These are phyloP conservation scores for Papilio glaucus DNA, from an alignment of 1,140 invertebrate genomes.

Conservation along the genomic window DNA sequence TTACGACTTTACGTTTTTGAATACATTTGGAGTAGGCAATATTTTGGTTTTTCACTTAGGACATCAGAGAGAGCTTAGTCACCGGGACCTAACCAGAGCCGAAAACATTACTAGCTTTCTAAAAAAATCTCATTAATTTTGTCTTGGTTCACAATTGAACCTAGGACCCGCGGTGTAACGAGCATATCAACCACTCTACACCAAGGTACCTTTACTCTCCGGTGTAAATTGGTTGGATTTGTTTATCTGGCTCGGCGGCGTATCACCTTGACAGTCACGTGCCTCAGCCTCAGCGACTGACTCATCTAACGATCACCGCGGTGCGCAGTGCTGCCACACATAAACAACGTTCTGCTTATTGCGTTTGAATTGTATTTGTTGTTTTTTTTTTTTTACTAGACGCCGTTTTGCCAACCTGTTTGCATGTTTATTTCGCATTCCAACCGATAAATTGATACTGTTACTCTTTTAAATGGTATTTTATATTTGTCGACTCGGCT, in stretches of 20 bases:
- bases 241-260: slow-evolving; percentile 9
- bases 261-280: slow-evolving; percentile 22
- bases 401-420: neutral
- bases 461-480: neutral
- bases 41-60: too few relatives aligned
- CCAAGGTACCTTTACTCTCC: neutral
- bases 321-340: slow-evolving; percentile 1
- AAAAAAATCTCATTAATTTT: neutral
- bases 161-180: neutral
- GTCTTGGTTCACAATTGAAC: neutral
- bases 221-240: slow-evolving; percentile 8
- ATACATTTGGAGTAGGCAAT: too few relatives aligned
- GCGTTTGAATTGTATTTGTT: slow-evolving; percentile 19
- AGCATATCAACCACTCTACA: neutral
- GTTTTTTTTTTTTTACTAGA: neutral
- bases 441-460: neutral
- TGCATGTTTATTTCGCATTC: neutral
- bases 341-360: slow-evolving; percentile 2
- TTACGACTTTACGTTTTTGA: too few relatives aligned
- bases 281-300: slow-evolving; percentile 5
- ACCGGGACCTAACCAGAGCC: too few relatives aligned
- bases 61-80: too few relatives aligned
- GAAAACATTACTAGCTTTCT: too few relatives aligned
- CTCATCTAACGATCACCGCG: slow-evolving; percentile 14
- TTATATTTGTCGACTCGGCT: neutral